phyloP scores from a whole-genome alignment of 2,113 vertebrate species.

The Phycodurus eques region DNA sequence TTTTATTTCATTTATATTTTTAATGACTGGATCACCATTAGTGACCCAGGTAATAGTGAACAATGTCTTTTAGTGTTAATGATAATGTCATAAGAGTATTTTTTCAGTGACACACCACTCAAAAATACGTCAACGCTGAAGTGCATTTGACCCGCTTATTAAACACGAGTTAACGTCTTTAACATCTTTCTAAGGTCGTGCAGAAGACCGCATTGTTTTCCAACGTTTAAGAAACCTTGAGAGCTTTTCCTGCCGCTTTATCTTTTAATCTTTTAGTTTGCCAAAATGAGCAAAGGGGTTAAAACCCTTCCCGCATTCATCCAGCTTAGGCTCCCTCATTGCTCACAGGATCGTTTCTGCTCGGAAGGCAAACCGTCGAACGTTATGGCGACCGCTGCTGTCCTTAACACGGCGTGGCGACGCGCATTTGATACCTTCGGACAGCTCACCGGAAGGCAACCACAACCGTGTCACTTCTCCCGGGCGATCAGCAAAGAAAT shows the following conservation, averaged over 20 bases:
- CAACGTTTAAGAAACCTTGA: not conserved
- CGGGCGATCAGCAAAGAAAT: too few relatives aligned
- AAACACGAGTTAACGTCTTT: not conserved
- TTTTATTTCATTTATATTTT: too few relatives aligned
- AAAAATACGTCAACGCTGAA: too few relatives aligned
- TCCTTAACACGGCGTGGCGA: not conserved
- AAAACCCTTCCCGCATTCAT: conserved; percentile 22
- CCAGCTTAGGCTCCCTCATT: conserved; percentile 35
- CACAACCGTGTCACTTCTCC: not conserved
- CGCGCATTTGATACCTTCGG: too few relatives aligned
- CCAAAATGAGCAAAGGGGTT: conserved; percentile 34
- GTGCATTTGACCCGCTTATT: not conserved
- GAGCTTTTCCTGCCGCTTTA: conserved; percentile 26
- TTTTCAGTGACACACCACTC: too few relatives aligned
- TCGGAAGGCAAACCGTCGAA: not conserved
- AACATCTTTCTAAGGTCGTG: not conserved
- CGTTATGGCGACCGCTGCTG: not conserved
- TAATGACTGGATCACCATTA: too few relatives aligned
- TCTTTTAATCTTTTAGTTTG: conserved; percentile 48
- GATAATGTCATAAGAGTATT: too few relatives aligned
- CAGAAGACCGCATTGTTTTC: conserved; percentile 1
- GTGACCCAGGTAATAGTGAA: too few relatives aligned
- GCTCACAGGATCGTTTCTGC: conserved; percentile 2
- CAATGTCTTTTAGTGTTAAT: too few relatives aligned
- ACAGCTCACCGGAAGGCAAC: too few relatives aligned